A percentile compares a stretch with the other conserved stretches of the same genome.
Conservation (phyloP, 64 coral and sea anemone genomes). For the Dendronephthya gigantea region DNA sequence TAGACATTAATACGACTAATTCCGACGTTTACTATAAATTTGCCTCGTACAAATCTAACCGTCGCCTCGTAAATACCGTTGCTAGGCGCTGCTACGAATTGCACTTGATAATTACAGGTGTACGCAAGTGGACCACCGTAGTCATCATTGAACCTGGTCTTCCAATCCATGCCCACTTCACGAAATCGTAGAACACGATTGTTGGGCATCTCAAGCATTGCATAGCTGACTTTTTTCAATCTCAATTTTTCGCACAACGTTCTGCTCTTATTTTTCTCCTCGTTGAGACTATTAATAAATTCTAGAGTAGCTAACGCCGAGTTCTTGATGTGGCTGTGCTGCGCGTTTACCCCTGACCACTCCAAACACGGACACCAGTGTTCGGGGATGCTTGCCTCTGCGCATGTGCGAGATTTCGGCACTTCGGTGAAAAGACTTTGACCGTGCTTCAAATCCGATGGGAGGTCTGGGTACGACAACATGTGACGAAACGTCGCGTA, state of each 20-base stretch:
- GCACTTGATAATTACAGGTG: constrained; percentile 38
- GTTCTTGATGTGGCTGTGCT: constrained; percentile 19
- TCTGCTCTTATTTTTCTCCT: background rate
- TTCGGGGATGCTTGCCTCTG: constrained; percentile 27
- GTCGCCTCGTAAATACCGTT: constrained; percentile 53
- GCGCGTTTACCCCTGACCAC: constrained; percentile 22
- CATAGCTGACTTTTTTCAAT: constrained; percentile 36
- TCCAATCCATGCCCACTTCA: constrained; percentile 27
- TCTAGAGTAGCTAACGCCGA: background rate
- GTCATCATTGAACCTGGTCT: constrained; percentile 16
- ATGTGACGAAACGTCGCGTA: constrained; percentile 47
- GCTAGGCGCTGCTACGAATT: constrained; percentile 53
- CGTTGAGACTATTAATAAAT: constrained; percentile 34
- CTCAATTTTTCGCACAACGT: constrained; percentile 34
- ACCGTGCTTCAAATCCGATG: constrained; percentile 26
- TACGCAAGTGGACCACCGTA: background rate
- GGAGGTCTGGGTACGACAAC: constrained; percentile 36
- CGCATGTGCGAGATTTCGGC: constrained; percentile 28
- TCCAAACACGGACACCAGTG: constrained; percentile 62
- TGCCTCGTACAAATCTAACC: constrained; percentile 8
- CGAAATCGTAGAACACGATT: background rate
- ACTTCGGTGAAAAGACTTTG: constrained; percentile 48
- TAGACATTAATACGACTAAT: constrained; percentile 50
- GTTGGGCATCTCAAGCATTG: constrained; percentile 41
- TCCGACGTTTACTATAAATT: background rate